phyloP scores from a whole-genome alignment of 2,113 vertebrate genomes.

The Laticauda colubrina region DNA sequence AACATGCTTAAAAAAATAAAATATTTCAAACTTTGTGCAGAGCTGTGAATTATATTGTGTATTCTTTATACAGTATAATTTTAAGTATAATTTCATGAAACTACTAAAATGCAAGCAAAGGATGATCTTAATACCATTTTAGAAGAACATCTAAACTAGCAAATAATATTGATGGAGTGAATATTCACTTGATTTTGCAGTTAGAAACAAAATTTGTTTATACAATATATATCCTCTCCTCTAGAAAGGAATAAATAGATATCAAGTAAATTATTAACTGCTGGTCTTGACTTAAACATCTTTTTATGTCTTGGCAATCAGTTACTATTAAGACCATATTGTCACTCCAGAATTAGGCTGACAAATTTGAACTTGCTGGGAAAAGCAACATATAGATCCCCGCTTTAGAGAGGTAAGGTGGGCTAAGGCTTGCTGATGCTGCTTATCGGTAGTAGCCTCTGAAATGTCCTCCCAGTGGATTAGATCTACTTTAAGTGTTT shows the following conservation, averaged over 20 bases:
- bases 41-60: not conserved
- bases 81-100: not conserved
- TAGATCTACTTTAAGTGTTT: too few species aligned
- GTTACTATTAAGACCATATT: too few species aligned
- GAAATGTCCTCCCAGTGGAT: not conserved
- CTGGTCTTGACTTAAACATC: not conserved
- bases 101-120: not conserved
- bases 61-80: not conserved
- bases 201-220: not conserved
- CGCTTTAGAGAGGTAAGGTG: too few species aligned
- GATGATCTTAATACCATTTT: not conserved
- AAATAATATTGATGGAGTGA: not conserved
- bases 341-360: too few species aligned
- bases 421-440: not conserved
- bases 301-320: too few species aligned
- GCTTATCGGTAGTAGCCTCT: not conserved
- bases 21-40: not conserved
- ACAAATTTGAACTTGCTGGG: not conserved
- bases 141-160: not conserved
- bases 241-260: not conserved
- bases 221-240: not conserved
- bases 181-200: not conserved
- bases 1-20: constrained; percentile 8
- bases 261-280: not conserved
- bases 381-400: not conserved